Conservation (phyloP, 2,797 vertebrate genomes). For the Acanthornis magna region DNA sequence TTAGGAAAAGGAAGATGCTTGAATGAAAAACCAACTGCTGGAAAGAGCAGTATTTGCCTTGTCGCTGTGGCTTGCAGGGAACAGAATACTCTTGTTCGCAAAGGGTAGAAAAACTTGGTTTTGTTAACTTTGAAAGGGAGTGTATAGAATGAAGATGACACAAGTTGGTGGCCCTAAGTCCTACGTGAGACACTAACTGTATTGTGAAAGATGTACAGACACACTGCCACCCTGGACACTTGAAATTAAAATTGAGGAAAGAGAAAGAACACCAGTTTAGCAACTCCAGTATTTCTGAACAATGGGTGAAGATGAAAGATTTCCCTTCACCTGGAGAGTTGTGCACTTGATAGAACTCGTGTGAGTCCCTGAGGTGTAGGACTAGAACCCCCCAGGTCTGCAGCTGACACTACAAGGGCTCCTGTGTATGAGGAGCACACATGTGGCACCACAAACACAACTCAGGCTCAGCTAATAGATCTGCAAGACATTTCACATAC, state of each 20-base stretch:
- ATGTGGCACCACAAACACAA: rapidly evolving
- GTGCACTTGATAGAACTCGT: not conserved
- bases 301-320: not conserved
- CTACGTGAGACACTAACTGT: rapidly evolving
- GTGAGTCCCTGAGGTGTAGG: not conserved
- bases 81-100: not conserved
- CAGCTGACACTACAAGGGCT: not conserved
- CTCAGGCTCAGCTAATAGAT: not conserved
- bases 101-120: not conserved
- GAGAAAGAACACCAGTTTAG: not conserved
- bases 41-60: not conserved
- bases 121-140: not conserved
- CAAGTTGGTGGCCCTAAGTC: not conserved
- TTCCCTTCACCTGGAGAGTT: not conserved
- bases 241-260: not conserved
- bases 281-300: not conserved
- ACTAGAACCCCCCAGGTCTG: not conserved
- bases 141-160: not conserved
- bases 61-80: not conserved
- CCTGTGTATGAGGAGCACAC: rapidly evolving
- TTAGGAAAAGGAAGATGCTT: not conserved
- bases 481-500: not conserved
- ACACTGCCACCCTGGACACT: not conserved
- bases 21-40: rapidly evolving
- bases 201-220: not conserved